These are phyloP conservation scores for Heloderma charlesbogerti DNA, from an alignment of 2,113 vertebrate species.

Conservation along the genomic window DNA sequence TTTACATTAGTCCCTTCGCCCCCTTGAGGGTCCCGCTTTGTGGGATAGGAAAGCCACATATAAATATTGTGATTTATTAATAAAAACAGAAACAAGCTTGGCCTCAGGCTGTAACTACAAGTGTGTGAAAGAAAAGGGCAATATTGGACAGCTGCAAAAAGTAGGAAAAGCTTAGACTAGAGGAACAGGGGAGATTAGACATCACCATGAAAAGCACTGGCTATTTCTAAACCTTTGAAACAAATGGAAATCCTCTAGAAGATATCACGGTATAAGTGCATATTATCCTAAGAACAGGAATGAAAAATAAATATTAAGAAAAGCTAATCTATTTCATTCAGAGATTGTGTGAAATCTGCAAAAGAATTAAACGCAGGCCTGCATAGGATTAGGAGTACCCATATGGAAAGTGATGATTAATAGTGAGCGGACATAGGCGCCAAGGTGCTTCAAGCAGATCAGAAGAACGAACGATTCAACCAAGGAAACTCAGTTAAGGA, in stretches of 20 bases:
- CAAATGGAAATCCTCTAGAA: not conserved
- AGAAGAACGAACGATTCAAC: not conserved
- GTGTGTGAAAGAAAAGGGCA: not conserved
- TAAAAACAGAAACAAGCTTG: not conserved
- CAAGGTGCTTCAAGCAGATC: conserved; percentile 35
- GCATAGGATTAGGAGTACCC: conserved; percentile 26
- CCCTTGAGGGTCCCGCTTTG: not conserved
- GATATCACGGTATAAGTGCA: fast-evolving
- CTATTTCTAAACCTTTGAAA: not conserved
- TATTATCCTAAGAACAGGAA: conserved; percentile 12
- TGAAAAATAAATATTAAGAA: not conserved
- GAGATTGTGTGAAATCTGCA: conserved; percentile 37
- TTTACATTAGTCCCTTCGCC: not conserved
- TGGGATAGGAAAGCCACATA: not conserved
- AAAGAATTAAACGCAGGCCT: conserved; percentile 17
- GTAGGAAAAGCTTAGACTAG: not conserved
- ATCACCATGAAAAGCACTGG: fast-evolving
- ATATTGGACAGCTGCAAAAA: not conserved
- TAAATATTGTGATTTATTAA: not conserved
- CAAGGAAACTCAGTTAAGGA: conserved; percentile 36
- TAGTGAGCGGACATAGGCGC: not conserved
- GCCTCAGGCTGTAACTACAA: not conserved
- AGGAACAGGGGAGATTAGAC: not conserved
- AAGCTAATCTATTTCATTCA: conserved; percentile 20
- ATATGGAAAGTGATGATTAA: conserved; percentile 42